phyloP scores from a whole-genome alignment of 2,113 vertebrate genomes.

The Prietella phreatophila region DNA sequence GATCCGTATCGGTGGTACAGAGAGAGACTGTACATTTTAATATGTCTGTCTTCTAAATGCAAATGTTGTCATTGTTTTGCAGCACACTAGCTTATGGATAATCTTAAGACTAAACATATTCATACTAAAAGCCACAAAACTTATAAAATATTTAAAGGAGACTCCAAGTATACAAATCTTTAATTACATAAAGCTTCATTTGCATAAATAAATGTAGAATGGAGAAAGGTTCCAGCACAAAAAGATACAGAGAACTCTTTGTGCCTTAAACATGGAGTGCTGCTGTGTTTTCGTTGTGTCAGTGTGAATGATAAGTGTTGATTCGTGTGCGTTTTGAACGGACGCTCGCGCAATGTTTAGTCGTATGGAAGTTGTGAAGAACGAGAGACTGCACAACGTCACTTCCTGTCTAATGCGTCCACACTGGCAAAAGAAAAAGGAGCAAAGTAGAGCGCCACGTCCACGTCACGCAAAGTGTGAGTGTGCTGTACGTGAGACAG shows the following conservation, averaged over 20 bases:
- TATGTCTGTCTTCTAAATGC: too few species aligned
- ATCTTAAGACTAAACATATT: too few species aligned
- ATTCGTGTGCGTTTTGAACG: not conserved
- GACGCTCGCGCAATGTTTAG: not conserved
- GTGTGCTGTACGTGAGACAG: not conserved
- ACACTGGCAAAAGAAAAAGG: slow-evolving; percentile 35
- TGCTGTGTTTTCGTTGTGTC: not conserved
- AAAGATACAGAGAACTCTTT: not conserved
- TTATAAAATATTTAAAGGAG: too few species aligned
- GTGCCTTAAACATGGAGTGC: not conserved
- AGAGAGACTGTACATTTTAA: too few species aligned
- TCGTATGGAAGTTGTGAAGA: not conserved
- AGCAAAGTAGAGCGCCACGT: slow-evolving; percentile 52
- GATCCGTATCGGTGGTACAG: too few species aligned
- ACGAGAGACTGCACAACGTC: slow-evolving; percentile 40
- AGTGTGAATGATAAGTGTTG: not conserved
- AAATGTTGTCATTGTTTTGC: too few species aligned
- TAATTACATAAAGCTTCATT: not conserved
- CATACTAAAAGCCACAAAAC: too few species aligned
- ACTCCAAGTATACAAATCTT: not conserved
- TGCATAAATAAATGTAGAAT: not conserved
- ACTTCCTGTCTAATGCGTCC: slow-evolving; percentile 49
- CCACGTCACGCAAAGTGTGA: slow-evolving; percentile 44
- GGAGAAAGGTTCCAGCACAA: not conserved
- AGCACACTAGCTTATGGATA: too few species aligned